phyloP scores from a whole-genome alignment of 2,113 vertebrate species.

The Rhipidura dahli region DNA sequence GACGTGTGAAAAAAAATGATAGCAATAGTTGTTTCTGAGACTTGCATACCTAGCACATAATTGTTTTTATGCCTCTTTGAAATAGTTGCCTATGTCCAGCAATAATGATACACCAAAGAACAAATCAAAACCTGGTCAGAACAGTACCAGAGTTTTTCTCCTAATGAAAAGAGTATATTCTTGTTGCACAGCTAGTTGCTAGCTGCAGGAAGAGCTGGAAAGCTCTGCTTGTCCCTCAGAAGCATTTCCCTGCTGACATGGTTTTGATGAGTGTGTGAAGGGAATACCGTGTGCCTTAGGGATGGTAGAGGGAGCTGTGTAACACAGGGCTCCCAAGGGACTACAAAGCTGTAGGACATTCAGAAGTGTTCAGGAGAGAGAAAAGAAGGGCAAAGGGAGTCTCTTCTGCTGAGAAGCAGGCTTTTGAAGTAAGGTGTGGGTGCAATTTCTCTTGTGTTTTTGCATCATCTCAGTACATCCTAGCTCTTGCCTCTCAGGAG shows the following conservation, averaged over 20 bases:
- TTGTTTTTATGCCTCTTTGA: background rate
- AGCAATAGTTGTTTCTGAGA: background rate
- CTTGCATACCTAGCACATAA: background rate
- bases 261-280: background rate
- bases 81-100: background rate
- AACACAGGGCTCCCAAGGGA: background rate
- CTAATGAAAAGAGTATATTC: conserved; percentile 16
- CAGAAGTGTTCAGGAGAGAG: background rate
- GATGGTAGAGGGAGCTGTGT: background rate
- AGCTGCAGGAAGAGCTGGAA: background rate
- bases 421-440: background rate
- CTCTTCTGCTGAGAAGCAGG: background rate
- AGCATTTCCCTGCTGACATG: conserved; percentile 18
- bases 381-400: background rate
- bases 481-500: background rate
- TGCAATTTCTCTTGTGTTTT: background rate
- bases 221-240: background rate
- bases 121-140: background rate
- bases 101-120: background rate
- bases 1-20: background rate
- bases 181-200: background rate
- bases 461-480: background rate
- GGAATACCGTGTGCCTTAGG: background rate
- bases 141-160: background rate
- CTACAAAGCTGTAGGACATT: background rate